These are phyloP conservation scores for Lates calcarifer DNA, from an alignment of 2,113 vertebrate genomes.

Conservation along the genomic window DNA sequence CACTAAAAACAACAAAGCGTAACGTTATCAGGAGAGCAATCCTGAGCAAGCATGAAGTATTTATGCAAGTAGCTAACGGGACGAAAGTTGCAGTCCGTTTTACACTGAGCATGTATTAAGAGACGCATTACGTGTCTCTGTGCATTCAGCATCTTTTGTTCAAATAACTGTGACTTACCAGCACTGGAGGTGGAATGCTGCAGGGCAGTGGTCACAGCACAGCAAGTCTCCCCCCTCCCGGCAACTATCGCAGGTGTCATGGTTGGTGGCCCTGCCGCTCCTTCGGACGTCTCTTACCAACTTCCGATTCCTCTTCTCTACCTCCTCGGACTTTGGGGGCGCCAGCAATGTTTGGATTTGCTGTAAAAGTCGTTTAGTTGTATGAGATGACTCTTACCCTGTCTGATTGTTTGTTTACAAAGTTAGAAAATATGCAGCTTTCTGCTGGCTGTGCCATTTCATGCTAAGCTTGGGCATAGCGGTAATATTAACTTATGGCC, in stretches of 20 bases:
- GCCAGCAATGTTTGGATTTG: slow-evolving; percentile 97
- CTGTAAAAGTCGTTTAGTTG: slow-evolving; percentile 75
- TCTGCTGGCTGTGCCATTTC: not conserved
- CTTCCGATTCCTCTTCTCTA: slow-evolving; percentile 91
- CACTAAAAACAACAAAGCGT: not conserved
- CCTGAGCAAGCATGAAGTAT: not conserved
- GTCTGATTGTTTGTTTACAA: not conserved
- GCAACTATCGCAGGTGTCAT: slow-evolving; percentile 98
- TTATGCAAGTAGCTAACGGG: not conserved
- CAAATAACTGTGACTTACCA: slow-evolving; percentile 81
- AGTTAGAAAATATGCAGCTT: not conserved
- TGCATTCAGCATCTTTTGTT: not conserved
- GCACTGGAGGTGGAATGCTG: slow-evolving; percentile 97
- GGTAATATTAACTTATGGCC: slow-evolving; percentile 41
- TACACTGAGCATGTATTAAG: not conserved
- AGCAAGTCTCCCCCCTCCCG: slow-evolving; percentile 95
- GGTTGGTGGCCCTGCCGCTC: slow-evolving; percentile 95
- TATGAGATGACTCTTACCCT: too few species aligned
- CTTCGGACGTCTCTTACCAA: slow-evolving; percentile 92
- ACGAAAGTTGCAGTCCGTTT: not conserved
- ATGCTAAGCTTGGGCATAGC: slow-evolving; percentile 7
- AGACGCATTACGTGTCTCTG: not conserved
- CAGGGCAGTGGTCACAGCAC: slow-evolving; percentile 96
- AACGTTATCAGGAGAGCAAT: not conserved
- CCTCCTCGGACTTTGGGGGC: slow-evolving; percentile 94